Percentiles rank a stretch among this genome's conserved stretches.
Evolutionary conservation across 1,140 invertebrate genomes (phyloP).

Genomic region (Leptinotarsa undecemlineata): DNA sequence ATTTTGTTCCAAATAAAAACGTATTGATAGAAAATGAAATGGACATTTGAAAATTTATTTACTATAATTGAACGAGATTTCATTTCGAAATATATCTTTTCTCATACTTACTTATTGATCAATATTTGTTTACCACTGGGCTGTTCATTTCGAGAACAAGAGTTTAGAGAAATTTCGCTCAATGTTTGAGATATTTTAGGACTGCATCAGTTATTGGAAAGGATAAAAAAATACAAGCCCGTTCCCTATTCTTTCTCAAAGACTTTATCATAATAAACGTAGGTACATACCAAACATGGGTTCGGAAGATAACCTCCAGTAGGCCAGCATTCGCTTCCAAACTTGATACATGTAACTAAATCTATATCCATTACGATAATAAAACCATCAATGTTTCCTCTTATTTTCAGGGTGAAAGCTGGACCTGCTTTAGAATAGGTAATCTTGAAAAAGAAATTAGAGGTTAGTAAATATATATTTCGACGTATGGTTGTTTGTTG

Average conservation of each 20-base stretch:
- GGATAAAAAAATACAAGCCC: too few species aligned
- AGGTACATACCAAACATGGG: not conserved
- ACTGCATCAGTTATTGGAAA: not conserved
- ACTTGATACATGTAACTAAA: slow-evolving; percentile 12
- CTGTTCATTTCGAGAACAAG: not conserved
- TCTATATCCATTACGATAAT: not conserved
- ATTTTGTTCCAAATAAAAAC: too few species aligned
- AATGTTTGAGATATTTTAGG: not conserved
- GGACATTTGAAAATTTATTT: too few species aligned
- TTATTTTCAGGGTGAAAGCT: not conserved
- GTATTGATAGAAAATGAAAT: too few species aligned
- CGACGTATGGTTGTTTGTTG: not conserved
- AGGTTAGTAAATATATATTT: not conserved
- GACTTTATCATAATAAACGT: not conserved
- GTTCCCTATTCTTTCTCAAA: not conserved
- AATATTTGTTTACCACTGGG: too few species aligned
- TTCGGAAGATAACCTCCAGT: not conserved
- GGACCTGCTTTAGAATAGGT: not conserved
- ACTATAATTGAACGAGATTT: too few species aligned
- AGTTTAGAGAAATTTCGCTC: not conserved
- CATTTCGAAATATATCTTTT: too few species aligned
- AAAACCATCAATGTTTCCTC: not conserved
- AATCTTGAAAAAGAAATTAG: not conserved
- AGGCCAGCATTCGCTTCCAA: not conserved
- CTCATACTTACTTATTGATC: too few species aligned